A percentile compares a stretch with the other conserved stretches of the same genome.
Evolutionary conservation across 1,140 invertebrate genomes (phyloP).

Genomic region (Probaryconus sp.): DNA sequence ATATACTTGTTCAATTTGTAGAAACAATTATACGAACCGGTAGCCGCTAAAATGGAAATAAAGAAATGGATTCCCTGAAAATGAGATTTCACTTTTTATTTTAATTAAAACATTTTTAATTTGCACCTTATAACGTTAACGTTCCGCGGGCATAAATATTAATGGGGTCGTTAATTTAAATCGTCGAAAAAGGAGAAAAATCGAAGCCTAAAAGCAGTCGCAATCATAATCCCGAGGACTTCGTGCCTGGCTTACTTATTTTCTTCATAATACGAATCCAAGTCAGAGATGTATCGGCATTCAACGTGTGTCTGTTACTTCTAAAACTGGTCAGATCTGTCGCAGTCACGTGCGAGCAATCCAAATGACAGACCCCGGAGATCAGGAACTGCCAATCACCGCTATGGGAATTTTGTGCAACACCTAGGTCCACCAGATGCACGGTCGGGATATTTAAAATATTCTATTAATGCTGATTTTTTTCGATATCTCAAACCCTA

Average conservation of each 20-base stretch:
- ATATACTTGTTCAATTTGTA: too few species aligned
- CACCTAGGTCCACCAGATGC: slow-evolving; percentile 18
- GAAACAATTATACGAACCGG: too few species aligned
- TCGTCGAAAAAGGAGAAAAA: slow-evolving; percentile 30
- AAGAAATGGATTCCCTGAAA: not conserved
- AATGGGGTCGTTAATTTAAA: slow-evolving; percentile 8
- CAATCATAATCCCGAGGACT: slow-evolving; percentile 41
- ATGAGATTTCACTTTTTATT: slow-evolving; percentile 10
- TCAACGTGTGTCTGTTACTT: slow-evolving; percentile 52
- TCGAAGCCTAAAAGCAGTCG: slow-evolving; percentile 10
- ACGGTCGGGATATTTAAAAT: too few species aligned
- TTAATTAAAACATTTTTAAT: slow-evolving; percentile 33
- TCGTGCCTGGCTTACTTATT: slow-evolving; percentile 51
- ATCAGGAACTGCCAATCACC: slow-evolving; percentile 61
- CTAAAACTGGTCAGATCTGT: slow-evolving; percentile 59
- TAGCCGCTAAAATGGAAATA: too few species aligned
- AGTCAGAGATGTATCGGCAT: slow-evolving; percentile 48
- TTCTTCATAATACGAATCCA: slow-evolving; percentile 33
- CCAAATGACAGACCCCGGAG: slow-evolving; percentile 58
- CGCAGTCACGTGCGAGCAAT: slow-evolving; percentile 62
- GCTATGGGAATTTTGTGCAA: slow-evolving; percentile 46
- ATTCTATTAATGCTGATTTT: too few species aligned
- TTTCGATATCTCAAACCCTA: too few species aligned
- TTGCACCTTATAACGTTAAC: slow-evolving; percentile 22
- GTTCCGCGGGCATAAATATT: slow-evolving; percentile 22